Evolutionary conservation across 1,140 invertebrate genomes (phyloP), one percentile per base, ranked within the genome.

Genomic region (Ctenoplectra terminalis): DNA sequence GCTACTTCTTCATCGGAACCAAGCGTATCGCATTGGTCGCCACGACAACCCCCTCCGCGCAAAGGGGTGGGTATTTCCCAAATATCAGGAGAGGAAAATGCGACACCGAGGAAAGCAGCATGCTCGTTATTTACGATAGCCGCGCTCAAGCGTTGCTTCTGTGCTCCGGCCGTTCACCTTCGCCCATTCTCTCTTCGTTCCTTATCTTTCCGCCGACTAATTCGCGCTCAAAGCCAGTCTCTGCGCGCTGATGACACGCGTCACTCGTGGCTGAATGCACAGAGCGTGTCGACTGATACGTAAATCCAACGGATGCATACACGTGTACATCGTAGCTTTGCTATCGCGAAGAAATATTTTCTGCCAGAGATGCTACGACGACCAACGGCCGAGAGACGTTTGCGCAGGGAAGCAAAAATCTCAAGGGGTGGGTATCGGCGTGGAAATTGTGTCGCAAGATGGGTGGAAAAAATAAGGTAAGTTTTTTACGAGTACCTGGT

Each of bases 161-260:
- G n/a, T n/a, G n/a, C 15, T 15, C n/a, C n/a, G n/a, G n/a, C 26
- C 43, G 2, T 48, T 23, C 67, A 17, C 20, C 43, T 20, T 37
- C 15, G 17, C 43, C 26, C 15, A 26, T 46, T 31, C n/a, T 13
- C 37, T 9, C 37, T 34, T 26, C 43, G 20, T 74, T 37, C 15
- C 56, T 74, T 74, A 74, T 50, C 58, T 74, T 74, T 50, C 43
- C 72, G 17, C 4, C 23, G 43, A 29, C 43, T 74, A 50, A 63
- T 63, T 50, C 23, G 15, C 23, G 43, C 23, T 40, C 26, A 74
- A 74, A 74, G 72, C 58, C 40, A 60, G 15, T 31, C 17, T 34
- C 29, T 11, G 5, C 1, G n/a, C 34, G 1, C 34, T 31, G 52
- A 37, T 15, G 56, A 34, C 71, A 61, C 56, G 40, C 43, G 71